Base-by-base conservation (phyloP, 2,888 invertebrate genomes). In the Clanis bilineata region DNA sequence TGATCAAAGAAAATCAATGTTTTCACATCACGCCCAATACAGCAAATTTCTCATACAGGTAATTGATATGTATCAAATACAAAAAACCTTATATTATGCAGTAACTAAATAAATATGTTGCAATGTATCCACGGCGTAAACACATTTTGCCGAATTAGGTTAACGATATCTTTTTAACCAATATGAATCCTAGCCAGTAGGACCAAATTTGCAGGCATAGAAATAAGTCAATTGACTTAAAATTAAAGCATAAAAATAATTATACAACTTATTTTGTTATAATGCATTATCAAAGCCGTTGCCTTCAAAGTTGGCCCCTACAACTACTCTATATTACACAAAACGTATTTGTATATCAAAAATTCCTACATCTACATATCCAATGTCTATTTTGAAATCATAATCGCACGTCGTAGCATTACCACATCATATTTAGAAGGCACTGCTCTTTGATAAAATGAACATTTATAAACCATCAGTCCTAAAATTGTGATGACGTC, bases 371-470 rank as follows among this genome's bases (percentile, higher is more conserved):
- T 51, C 56, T 66, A 66, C 57, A n/a, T 65, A 68, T 59, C 71
- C 59, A 59, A 67, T 56, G 62, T 68, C 63, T 51, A 63, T 65
- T 70, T 54, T 58, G 63, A 74, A 79, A 72, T 70, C 58, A 76
- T 72, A 73, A 28, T 71, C 72, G 69, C 71, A 75, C 71, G 39
- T 58, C 58, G 47, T 51, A 58, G 51, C 39, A 51, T 51, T 51
- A 58, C 55, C 76, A 77, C 79, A 79, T 78, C 74, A 78, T 76
- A 76, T 77, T 77, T 15, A 58, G 79, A 90, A 90, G 90, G 90
- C 90, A 90, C 90, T 89, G 88, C 83, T 80, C 39, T 38, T 56
- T 39, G 38, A 56, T 38, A 56, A 56, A 56, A 56, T 56, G 39
- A 56, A 38, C 38, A 39, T 38, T 38, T 23, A 38, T 56, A 22